Evolutionary conservation across 2,888 invertebrate species (phyloP), one percentile per base, ranked within the genome.

Genomic region (Coecobrya sp.): DNA sequence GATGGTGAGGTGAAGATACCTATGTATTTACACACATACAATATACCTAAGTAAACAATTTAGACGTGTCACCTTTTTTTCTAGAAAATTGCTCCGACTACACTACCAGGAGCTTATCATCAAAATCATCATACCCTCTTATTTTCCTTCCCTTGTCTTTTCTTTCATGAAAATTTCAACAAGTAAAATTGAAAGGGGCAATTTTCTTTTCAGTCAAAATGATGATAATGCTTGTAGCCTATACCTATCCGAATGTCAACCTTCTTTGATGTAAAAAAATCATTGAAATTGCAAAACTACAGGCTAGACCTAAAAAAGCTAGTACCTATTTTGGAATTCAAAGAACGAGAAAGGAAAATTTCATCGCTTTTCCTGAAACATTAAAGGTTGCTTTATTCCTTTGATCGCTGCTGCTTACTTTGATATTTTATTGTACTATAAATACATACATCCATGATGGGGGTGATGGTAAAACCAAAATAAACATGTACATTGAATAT

Each of bases 1-100:
- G 49, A 55, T 55, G 49, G n/a, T 55, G 55, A 70, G 42, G 73
- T 73, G 42, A 73, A n/a, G 19, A 19, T 73, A 19, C 19, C 16
- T 36, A 19, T 36, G 3, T 73, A 1, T 2, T n/a, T 22, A n/a
- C n/a, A n/a, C n/a, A n/a, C n/a, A n/a, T n/a, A 36, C 36, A 7
- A 36, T 36, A 36, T 73, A 19, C 19, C 45, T 16, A 42, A 73
- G 45, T 45, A 42, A 73, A 62, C 62, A 62, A 62, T 62, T 62
- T 22, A 4, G 7, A 16, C 30, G 30, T 42, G 42, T 19, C 73
- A 73, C 45, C 27, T 22, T 19, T n/a, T 19, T n/a, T 73, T n/a
- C n/a, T 19, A 73, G 55, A 1, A 13, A 49, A 49, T 13, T 10
- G 49, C 7, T 13, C 55, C 3, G n/a, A n/a, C 4, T 55, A 16